Evolutionary conservation across 2,888 invertebrate genomes (phyloP).

Genomic region (Rhogogaster chlorosoma): DNA sequence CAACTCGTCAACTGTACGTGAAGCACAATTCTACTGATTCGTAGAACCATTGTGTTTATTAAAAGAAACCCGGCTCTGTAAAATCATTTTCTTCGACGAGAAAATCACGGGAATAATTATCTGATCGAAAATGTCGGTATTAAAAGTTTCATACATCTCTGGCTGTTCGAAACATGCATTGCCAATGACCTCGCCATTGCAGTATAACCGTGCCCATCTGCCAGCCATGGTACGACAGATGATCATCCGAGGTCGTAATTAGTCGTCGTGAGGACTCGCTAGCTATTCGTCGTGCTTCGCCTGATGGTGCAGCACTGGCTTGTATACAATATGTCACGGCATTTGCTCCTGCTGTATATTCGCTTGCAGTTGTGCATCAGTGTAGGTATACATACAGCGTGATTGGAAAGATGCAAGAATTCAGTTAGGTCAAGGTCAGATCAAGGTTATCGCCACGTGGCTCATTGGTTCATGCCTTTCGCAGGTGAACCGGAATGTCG

Average conservation of each 20-base stretch:
- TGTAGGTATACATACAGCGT: neutral
- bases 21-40: neutral
- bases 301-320: neutral
- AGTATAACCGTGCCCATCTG: neutral
- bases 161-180: neutral
- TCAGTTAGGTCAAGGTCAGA: neutral
- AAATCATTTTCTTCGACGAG: neutral
- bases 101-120: neutral
- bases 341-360: neutral
- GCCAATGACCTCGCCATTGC: slow-evolving; percentile 1
- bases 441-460: neutral
- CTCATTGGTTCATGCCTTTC: neutral
- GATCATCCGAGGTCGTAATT: slow-evolving; percentile 14
- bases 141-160: neutral
- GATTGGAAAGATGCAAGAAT: neutral
- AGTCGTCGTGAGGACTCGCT: slow-evolving; percentile 1
- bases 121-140: neutral
- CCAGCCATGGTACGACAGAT: neutral
- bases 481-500: neutral
- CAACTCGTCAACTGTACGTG: too few species aligned
- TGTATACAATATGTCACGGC: neutral
- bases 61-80: neutral
- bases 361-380: neutral
- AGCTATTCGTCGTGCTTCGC: neutral
- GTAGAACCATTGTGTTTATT: neutral